Percentiles rank a stretch among this genome's conserved stretches.
phyloP scores from a whole-genome alignment of 2,888 invertebrate genomes.

The Aphrophora alni region DNA sequence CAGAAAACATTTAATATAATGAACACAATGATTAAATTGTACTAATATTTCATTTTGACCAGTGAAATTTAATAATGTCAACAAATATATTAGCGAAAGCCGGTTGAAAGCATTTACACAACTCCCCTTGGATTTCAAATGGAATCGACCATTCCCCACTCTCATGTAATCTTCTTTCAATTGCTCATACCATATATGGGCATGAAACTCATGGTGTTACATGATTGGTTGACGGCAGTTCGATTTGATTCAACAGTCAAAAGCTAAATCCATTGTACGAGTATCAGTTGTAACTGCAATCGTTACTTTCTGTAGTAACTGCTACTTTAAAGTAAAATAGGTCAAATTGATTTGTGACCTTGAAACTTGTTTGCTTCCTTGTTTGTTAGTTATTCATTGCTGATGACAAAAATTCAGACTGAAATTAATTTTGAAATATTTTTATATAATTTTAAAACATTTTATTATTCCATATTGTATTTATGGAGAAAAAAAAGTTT shows the following conservation, averaged over 20 bases:
- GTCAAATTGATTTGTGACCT: not conserved
- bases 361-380: not conserved
- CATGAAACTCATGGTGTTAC: constrained; percentile 71
- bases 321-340: not conserved
- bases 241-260: not conserved
- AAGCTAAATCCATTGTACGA: not conserved
- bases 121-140: not conserved
- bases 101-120: not conserved
- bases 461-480: too few species aligned
- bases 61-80: not conserved
- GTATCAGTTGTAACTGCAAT: not conserved
- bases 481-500: too few species aligned
- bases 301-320: not conserved
- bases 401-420: too few species aligned
- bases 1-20: not conserved
- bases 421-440: too few species aligned
- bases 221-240: constrained; percentile 67
- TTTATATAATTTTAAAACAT: too few species aligned
- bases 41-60: not conserved
- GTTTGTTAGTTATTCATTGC: too few species aligned
- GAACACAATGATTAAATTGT: not conserved
- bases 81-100: not conserved
- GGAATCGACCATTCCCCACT: not conserved
- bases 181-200: constrained; percentile 81
- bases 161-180: not conserved